Base-by-base conservation (phyloP, 2,888 invertebrate genomes). In the Heliconius erato region DNA sequence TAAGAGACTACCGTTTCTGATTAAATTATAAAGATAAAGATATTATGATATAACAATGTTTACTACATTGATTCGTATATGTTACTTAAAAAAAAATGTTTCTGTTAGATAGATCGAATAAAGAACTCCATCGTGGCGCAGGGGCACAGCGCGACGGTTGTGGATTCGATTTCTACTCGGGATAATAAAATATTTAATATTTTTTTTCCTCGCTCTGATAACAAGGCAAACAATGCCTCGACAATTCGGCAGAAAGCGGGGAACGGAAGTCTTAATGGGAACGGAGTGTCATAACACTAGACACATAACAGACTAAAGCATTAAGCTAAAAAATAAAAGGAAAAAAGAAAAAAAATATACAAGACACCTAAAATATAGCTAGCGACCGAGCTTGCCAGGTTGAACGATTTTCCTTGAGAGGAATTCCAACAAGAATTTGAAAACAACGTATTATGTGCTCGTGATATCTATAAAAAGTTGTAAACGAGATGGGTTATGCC, bases 321-420 rank as follows among this genome's bases (percentile, higher is more conserved):
- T 19, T 16, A 63, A 63, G 11, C n/a, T 63, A 11, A 63, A 63
- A n/a, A 63, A n/a, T 14, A 49, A 49, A 14, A 49, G 7, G 19
- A 54, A 6, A 54, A 54, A 54, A 16, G 1, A 26, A n/a, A 67
- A 32, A 28, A 74, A 14, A 32, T 32, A 12, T 74, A 74, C 74
- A 28, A 32, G n/a, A 54, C 74, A 32, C 23, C n/a, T 40, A 40
- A 40, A 40, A 71, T n/a, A 40, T 12, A 23, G 12, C 19, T 12
- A 71, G 40, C 14, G 6, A 40, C 40, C 65, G 16, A 26, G 3
- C 40, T 63, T 40, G 11, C 11, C 65, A 77, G 40, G 63, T 65
- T 77, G 63, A 65, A 77, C 26, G 40, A 77, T 77, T 77, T 77
- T 77, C 65, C 77, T 65, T 77, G 63, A 77, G 65, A 40, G 65